Conservation (phyloP, 2,797 vertebrate genomes). For the Percopsis omiscomaycus region DNA sequence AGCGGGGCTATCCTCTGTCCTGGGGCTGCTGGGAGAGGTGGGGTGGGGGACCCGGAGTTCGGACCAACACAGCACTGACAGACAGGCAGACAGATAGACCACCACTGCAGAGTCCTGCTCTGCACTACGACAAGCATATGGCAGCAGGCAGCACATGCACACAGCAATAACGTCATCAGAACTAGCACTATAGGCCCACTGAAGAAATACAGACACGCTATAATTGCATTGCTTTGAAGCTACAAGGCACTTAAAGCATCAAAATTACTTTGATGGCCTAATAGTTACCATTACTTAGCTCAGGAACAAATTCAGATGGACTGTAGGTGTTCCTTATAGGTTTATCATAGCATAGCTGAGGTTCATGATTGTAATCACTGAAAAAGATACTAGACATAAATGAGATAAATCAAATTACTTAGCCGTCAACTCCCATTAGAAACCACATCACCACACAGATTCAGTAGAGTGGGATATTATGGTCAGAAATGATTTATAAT, state of each 20-base stretch:
- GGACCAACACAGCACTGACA: not conserved
- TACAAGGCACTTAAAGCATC: not conserved
- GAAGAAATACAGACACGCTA: not conserved
- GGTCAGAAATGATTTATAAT: too few species aligned
- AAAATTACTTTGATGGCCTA: not conserved
- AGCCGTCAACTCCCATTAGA: not conserved
- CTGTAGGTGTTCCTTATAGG: not conserved
- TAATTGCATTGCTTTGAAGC: constrained; percentile 2
- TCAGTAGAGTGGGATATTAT: too few species aligned
- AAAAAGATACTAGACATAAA: not conserved
- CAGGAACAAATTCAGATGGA: not conserved
- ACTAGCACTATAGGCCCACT: not conserved
- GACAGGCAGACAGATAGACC: constrained; percentile 20
- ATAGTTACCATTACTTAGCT: not conserved
- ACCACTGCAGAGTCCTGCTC: constrained; percentile 27
- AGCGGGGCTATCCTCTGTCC: constrained; percentile 40
- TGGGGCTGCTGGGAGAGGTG: constrained; percentile 51
- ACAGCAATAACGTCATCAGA: not conserved
- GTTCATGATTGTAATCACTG: not conserved
- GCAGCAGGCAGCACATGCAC: not conserved
- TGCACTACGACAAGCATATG: not conserved
- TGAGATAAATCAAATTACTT: not conserved
- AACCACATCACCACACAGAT: not conserved
- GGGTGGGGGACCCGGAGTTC: too few species aligned
- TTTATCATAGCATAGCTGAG: not conserved